phyloP scores from a whole-genome alignment of 2,797 vertebrate species.

The Lophius americanus region DNA sequence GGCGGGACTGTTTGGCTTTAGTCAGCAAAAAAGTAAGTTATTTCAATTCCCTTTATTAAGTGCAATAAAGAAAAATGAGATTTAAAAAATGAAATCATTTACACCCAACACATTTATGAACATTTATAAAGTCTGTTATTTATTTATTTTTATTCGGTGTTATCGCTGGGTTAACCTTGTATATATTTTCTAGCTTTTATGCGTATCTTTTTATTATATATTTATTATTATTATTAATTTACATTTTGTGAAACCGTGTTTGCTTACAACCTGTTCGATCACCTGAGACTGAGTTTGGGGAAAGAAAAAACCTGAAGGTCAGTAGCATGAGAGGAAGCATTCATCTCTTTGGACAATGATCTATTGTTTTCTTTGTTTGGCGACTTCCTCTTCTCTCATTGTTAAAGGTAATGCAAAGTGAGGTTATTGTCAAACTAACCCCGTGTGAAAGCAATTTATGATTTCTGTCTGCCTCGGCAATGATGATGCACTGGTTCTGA shows the following conservation, averaged over 20 bases:
- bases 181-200: no score
- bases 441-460: slow-evolving; percentile 1
- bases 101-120: no score
- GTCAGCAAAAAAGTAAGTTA: no score
- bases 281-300: background rate
- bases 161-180: no score
- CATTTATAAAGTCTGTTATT: no score
- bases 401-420: slow-evolving; percentile 6
- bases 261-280: background rate
- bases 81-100: no score
- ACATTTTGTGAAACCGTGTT: background rate
- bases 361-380: slow-evolving; percentile 12
- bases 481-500: background rate
- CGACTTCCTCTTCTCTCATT: slow-evolving; percentile 3
- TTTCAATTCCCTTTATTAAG: no score
- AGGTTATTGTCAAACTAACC: slow-evolving; percentile 1
- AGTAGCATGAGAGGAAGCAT: slow-evolving; percentile 14
- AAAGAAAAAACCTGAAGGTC: background rate
- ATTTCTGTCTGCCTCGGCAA: slow-evolving; percentile 8
- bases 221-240: no score
- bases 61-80: no score
- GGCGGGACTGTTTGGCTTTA: background rate
- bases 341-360: slow-evolving; percentile 9
- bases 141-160: no score
- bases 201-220: no score